Evolutionary conservation across 2,888 invertebrate species (phyloP).

Genomic region (Melipona bicolor): DNA sequence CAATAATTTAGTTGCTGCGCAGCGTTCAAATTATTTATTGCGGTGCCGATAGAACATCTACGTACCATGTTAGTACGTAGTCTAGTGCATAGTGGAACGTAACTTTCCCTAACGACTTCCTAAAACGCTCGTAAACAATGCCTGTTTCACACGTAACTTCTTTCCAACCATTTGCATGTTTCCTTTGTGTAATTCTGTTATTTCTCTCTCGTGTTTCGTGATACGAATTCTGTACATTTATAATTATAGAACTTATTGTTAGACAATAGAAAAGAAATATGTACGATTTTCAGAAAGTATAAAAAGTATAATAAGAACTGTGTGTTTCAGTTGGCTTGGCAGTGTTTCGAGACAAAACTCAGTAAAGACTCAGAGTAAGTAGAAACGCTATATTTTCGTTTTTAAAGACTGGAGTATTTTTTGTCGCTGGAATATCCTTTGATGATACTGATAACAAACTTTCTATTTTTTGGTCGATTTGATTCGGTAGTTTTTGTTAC

Average conservation of each 20-base stretch:
- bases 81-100: background rate
- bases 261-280: background rate
- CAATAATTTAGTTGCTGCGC: constrained; percentile 22
- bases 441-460: too few species aligned
- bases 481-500: too few species aligned
- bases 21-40: background rate
- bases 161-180: background rate
- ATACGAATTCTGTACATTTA: background rate
- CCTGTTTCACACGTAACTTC: background rate
- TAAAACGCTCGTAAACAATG: background rate
- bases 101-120: constrained; percentile 2
- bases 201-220: background rate
- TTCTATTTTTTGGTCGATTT: too few species aligned
- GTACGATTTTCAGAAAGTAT: too few species aligned
- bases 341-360: too few species aligned
- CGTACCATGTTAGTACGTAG: too few species aligned
- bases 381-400: too few species aligned
- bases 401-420: too few species aligned
- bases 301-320: too few species aligned
- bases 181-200: background rate
- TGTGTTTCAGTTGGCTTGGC: too few species aligned
- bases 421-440: too few species aligned
- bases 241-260: background rate
- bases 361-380: too few species aligned
- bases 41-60: background rate